Evolutionary conservation across 1,140 invertebrate species (phyloP), one percentile per base, ranked within the genome.

Genomic region (Proctacanthus coquilletti): DNA sequence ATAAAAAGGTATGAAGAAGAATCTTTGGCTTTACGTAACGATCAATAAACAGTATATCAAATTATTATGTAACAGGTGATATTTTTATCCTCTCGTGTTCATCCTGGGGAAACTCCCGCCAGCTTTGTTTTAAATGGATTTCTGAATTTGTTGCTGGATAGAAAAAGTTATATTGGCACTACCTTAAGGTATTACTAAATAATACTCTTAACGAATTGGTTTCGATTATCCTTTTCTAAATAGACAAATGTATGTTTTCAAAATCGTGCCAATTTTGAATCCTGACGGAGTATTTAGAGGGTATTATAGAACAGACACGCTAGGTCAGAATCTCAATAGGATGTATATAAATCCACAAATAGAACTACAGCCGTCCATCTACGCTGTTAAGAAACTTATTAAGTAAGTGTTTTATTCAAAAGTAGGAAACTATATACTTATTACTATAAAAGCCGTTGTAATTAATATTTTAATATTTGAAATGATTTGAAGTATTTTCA

Each of bases 111-210:
- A 66, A 91, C 85, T 14, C 91, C 92, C 37, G 83, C 86, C 5
- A 89, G 82, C 57, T 94, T 92, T 69, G 85, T 95, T 11, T 78
- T 95, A 62, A 89, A 92, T 61, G 91, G 92, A 13, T 77, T 92
- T 42, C 64, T 94, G 9, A 80, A 86, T 52, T 76, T 85, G 25
- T 53, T 84, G 34, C 51, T 94, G 4, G 71, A 73, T 40, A 20
- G 37, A 15, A 34, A 35, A 31, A 39, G 15, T 23, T 21, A 20
- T 18, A 13, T 32, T 13, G 5, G 5, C 9, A 10, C 8, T 13
- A 13, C 30, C 5, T 32, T 32, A 17, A 10, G 30, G 30, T 32
- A 32, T 13, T 32, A n/a, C 6, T 25, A 25, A 25, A 25, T 25
- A 25, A 25, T 25, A 25, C 6, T n/a, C n/a, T 25, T 25, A 25